Evolutionary conservation across 1,140 invertebrate genomes (phyloP), one percentile per base, ranked within the genome.

Genomic region (Neodiprion fabricii): DNA sequence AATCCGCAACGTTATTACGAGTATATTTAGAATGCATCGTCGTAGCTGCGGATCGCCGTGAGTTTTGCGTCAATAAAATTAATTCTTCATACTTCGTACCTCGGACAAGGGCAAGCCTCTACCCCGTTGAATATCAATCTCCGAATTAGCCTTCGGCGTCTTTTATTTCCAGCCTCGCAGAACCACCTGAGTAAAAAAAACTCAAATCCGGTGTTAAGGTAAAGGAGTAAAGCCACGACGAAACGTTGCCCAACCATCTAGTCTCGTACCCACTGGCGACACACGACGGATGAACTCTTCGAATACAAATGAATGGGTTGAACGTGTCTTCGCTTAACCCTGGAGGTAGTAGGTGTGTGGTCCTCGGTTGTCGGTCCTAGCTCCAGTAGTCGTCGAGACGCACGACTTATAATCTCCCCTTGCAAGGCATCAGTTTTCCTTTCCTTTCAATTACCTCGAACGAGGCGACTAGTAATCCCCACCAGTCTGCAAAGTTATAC

Each of bases 291-390:
- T 61, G 53, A 61, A 61, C 53, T 61, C 53, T 61, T 9, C 53
- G 53, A 61, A 61, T 61, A 61, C 53, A 61, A 61, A 61, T 61
- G 53, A 61, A 61, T 61, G 53, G 53, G 53, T 61, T 61, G 53
- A 61, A 61, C 11, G n/a, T 17, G 53, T 61, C 11, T 61, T 17
- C n/a, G 11, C 53, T 12, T 17, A 14, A 14, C 11, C 11, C 53
- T 17, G 11, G 11, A 12, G n/a, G n/a, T 14, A 61, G 53, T 17
- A 12, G n/a, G 53, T 61, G 53, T 61, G 53, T 61, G 53, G 53
- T 61, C 53, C 53, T 17, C 53, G 53, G 53, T 5, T 14, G 11
- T 14, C 53, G 11, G n/a, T 2, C 1, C 28, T 40, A 40, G 28
- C 28, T 40, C 28, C 28, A 40, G 28, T 61, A 17, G 11, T 61